Evolutionary conservation across 30 jellyfish, hydroid and myxozoan genomes (phyloP), one percentile per base, ranked within the genome.

Genomic region (Clytia hemisphaerica): DNA sequence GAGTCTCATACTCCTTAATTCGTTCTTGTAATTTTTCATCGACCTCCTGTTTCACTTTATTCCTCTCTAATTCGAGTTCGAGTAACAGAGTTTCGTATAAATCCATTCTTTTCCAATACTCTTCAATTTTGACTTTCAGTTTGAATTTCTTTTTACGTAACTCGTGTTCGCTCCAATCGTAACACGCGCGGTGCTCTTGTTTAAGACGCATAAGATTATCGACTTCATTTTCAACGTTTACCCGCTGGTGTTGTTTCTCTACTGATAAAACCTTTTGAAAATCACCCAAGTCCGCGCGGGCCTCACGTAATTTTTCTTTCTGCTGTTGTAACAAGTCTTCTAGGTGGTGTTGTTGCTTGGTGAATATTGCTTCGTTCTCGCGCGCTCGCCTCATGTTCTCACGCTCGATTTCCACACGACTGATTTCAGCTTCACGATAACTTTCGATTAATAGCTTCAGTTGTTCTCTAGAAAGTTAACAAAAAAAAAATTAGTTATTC

Each of bases 91-190:
- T 80, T 9, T 88, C 94, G 59, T 88, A 88, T 24, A 88, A 85
- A 51, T 88, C 97, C 97, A 88, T 88, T 50, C 86, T 66, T 58
- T 88, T 88, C 92, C 93, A 88, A 68, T 78, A 88, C 42, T 88
- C 97, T 61, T 88, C 97, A 2, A 79, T 73, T 49, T 88, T 76
- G 18, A 73, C 60, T 28, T 88, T 75, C 27, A 88, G 32, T 47
- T 68, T 80, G 65, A 72, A 80, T 46, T 88, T 88, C 51, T 61
- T 73, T 51, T 76, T 88, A 25, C 82, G 55, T 0, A 88, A 48
- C 31, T 88, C 93, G 16, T 72, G 65, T 32, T 77, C 88, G 46
- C 45, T 32, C 14, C 15, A 10, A 19, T 72, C 92, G 19, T 73
- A 60, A n/a, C 73, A 35, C 10, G 64, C 27, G 18, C 6, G 6